Conservation (phyloP, 2,797 vertebrate species). For the Pangasius djambal region DNA sequence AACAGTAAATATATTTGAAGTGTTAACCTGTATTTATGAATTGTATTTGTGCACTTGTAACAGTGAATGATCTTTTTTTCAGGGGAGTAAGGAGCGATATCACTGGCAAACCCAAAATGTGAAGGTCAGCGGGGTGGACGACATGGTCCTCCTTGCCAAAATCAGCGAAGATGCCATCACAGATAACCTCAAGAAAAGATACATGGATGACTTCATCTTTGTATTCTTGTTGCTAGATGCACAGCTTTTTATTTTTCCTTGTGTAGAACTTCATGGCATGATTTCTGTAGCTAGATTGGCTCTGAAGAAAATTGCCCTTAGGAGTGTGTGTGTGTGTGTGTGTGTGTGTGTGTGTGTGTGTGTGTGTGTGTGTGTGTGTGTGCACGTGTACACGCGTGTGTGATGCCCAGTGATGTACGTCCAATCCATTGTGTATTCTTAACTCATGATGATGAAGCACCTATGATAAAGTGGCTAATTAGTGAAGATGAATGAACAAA, state of each 20-base stretch:
- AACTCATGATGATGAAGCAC: neutral
- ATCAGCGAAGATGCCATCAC: conserved; percentile 85
- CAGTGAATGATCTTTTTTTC: conserved; percentile 18
- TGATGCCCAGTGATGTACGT: neutral
- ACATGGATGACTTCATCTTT: conserved; percentile 83
- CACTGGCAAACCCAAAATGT: conserved; percentile 86
- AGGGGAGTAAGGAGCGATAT: conserved; percentile 85
- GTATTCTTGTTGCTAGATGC: conserved; percentile 68
- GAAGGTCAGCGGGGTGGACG: conserved; percentile 83
- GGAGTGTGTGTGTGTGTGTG: neutral
- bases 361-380: neutral
- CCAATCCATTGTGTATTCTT: neutral
- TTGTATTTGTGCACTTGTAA: neutral
- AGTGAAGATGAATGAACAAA: neutral
- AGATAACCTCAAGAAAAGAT: conserved; percentile 84
- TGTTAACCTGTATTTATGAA: neutral
- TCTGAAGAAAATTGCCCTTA: neutral
- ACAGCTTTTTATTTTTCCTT: neutral
- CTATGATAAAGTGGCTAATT: neutral
- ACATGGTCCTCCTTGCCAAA: conserved; percentile 85
- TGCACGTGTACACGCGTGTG: neutral
- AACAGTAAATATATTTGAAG: neutral
- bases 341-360: neutral
- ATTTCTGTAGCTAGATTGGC: neutral
- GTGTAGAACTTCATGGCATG: neutral